Evolutionary conservation across 2,888 invertebrate species (phyloP), one percentile per base, ranked within the genome.

Genomic region (Drosophila paracracens): DNA sequence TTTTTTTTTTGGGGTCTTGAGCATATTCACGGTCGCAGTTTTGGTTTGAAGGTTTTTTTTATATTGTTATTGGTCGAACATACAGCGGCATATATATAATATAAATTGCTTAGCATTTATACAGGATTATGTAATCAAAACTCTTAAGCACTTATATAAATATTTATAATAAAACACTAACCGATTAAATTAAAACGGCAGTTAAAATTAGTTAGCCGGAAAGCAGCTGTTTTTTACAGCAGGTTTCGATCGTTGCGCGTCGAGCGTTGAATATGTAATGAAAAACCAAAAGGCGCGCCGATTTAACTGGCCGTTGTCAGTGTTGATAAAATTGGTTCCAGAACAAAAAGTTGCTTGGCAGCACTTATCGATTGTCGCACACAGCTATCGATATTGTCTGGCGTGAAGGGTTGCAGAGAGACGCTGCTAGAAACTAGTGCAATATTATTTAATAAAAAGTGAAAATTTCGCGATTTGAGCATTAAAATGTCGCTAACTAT

Each of bases 401-500:
- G 1, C 3, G 1, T 16, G n/a, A 31, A 61, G 68, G 40, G 59
- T 25, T 64, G 54, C 54, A 53, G 36, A 53, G 16, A 35, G 40
- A 54, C 57, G 64, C 48, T 57, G 25, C 38, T 33, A 29, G 36
- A 29, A 54, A 53, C 16, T 46, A 62, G 54, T 71, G 62, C 56
- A 71, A 71, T 57, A 71, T 25, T 66, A 48, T 25, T 69, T 31
- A 21, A 16, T 13, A 16, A 43, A 52, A 52, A 76, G 61, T 80
- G 59, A 56, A 65, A 71, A 56, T 62, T 2, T 13, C 1, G n/a
- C 8, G 8, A 16, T 4, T 56, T 16, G 4, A 16, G 11, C 27
- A n/a, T 5, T 1, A 81, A 63, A 76, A 91, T 91, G 91, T 86
- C 91, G 35, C 76, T 91, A 6, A 90, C 89, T 11, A 88, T 92